Conservation (phyloP, 2,113 vertebrate genomes). For the Cariama cristata region DNA sequence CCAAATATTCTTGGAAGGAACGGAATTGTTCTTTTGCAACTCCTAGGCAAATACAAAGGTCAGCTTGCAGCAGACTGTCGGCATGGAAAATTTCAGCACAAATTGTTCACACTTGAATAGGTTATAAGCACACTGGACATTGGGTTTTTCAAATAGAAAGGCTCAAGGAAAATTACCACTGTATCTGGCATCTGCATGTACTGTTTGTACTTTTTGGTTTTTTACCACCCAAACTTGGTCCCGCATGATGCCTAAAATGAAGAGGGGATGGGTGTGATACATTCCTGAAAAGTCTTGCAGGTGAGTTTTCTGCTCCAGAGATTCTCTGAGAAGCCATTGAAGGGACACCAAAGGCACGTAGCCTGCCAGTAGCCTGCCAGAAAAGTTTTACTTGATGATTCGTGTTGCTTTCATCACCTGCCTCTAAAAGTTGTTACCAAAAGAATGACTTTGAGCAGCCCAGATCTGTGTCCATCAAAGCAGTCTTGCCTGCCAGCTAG, state of each 20-base stretch:
- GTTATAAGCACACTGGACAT: not conserved
- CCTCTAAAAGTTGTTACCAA: not conserved
- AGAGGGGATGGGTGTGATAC: not conserved
- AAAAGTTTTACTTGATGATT: not conserved
- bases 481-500: not conserved
- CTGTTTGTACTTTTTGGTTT: not conserved
- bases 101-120: not conserved
- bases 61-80: not conserved
- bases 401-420: not conserved
- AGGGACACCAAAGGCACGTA: not conserved
- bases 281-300: not conserved
- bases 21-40: not conserved
- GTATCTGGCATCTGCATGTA: not conserved
- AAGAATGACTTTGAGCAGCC: not conserved
- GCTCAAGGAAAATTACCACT: not conserved
- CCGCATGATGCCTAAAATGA: not conserved
- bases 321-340: not conserved
- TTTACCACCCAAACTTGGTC: not conserved
- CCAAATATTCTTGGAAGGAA: not conserved
- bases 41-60: not conserved
- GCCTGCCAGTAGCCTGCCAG: not conserved
- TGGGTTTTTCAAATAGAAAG: not conserved
- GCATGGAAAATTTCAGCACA: not conserved
- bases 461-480: not conserved
- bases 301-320: not conserved